Percentiles rank a stretch among this genome's conserved stretches.
Conservation (phyloP, 2,888 invertebrate genomes). For the Muscina levida region DNA sequence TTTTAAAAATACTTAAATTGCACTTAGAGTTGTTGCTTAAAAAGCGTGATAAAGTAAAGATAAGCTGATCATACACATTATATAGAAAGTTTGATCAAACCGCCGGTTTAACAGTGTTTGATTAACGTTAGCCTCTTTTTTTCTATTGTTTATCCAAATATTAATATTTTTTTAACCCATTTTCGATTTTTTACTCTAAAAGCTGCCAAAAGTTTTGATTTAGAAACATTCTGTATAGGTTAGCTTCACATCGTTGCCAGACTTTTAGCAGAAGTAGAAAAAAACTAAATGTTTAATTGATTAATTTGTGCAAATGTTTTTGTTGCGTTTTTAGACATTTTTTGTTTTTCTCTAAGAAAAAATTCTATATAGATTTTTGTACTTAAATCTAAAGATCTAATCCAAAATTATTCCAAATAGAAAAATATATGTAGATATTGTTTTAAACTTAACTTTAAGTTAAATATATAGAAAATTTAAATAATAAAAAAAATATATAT, state of each 20-base stretch:
- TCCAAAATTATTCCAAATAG: slow-evolving; percentile 44
- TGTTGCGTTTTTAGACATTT: slow-evolving; percentile 22
- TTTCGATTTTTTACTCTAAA: slow-evolving; percentile 41
- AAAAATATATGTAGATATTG: slow-evolving; percentile 36
- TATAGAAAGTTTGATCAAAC: too few species aligned
- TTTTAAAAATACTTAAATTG: slow-evolving; percentile 52
- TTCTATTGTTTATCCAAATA: slow-evolving; percentile 48
- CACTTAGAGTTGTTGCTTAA: slow-evolving; percentile 27
- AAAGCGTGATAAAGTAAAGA: too few species aligned
- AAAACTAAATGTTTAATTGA: slow-evolving; percentile 23
- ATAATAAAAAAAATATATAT: slow-evolving; percentile 45
- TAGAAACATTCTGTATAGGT: slow-evolving; percentile 25
- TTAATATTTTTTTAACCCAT: slow-evolving; percentile 52
- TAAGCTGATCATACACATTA: too few species aligned
- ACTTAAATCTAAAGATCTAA: slow-evolving; percentile 54
- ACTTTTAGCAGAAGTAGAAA: slow-evolving; percentile 7
- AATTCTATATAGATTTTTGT: slow-evolving; percentile 35
- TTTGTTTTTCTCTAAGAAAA: slow-evolving; percentile 39
- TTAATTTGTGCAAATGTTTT: slow-evolving; percentile 58
- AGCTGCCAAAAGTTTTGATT: slow-evolving; percentile 52
- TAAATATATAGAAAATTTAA: slow-evolving; percentile 50
- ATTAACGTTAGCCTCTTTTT: slow-evolving; percentile 77
- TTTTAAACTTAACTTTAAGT: slow-evolving; percentile 62
- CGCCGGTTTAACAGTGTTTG: slow-evolving; percentile 69
- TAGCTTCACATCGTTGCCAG: slow-evolving; percentile 39